Percentiles rank a stretch among this genome's conserved stretches.
phyloP scores from a whole-genome alignment of 2,113 vertebrate species.

The Polypterus senegalus region DNA sequence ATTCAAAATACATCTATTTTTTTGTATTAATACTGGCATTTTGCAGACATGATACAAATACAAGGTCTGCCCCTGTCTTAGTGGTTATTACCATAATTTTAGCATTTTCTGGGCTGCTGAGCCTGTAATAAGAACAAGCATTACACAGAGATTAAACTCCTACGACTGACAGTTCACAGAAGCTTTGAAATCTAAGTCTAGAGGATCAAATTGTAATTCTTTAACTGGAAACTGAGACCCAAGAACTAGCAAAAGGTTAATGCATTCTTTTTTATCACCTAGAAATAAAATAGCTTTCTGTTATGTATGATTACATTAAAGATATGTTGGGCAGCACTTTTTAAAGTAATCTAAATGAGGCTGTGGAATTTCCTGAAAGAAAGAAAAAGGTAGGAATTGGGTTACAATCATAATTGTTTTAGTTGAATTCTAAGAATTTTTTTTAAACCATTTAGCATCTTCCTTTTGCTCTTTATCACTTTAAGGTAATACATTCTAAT shows the following conservation, averaged over 20 bases:
- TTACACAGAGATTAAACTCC: constrained; percentile 6
- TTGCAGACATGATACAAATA: not conserved
- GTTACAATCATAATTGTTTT: too few species aligned
- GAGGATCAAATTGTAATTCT: constrained; percentile 11
- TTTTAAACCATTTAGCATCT: too few species aligned
- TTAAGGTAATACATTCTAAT: too few species aligned
- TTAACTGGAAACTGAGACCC: constrained; percentile 4
- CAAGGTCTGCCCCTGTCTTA: not conserved
- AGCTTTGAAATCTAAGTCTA: constrained; percentile 9
- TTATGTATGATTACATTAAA: too few species aligned
- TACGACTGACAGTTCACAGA: constrained; percentile 4
- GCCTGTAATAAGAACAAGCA: constrained; percentile 5
- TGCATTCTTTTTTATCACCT: not conserved
- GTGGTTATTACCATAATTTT: not conserved
- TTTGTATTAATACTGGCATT: not conserved
- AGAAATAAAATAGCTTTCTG: too few species aligned
- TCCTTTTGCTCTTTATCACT: too few species aligned
- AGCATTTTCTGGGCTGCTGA: constrained; percentile 3
- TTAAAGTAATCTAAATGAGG: too few species aligned
- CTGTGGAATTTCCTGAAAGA: too few species aligned
- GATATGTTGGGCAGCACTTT: too few species aligned
- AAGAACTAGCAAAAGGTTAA: constrained; percentile 5
- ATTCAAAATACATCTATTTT: not conserved
- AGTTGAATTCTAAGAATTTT: too few species aligned
- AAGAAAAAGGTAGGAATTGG: too few species aligned